Evolutionary conservation across 2,113 vertebrate genomes (phyloP), one percentile per base, ranked within the genome.

Genomic region (Syngnathoides biaculeatus): DNA sequence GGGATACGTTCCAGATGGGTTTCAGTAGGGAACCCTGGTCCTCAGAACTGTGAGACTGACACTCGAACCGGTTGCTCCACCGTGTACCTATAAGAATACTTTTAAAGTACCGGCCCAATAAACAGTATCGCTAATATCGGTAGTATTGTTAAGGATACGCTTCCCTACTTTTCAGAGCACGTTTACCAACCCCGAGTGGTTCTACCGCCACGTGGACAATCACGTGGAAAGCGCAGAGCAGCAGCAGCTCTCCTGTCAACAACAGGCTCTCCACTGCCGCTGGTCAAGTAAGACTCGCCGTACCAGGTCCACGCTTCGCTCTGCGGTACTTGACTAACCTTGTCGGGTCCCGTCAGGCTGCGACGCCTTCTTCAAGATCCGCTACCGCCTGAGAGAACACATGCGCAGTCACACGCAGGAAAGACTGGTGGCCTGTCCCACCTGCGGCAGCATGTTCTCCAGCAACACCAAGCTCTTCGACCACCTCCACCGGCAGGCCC

Each of bases 151-250:
- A 35, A 35, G 1, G 30, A 35, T 35, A 35, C 30, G 4, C 30
- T 1, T 35, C 30, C 30, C 30, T 35, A 35, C 6, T 35, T 35
- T 35, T 35, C 30, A 35, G 92, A 92, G 93, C 81, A 88, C 89
- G 8, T 90, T 94, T 75, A 91, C 90, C 75, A 94, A 92, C 45
- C 88, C 92, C 0, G 88, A 90, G 80, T 94, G 92, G 90, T 94
- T 94, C 86, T 92, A 93, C 74, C 85, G 92, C 13, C 88, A 91
- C 66, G 91, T 92, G 76, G 89, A 90, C 86, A 90, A 91, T 84
- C 90, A 89, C 13, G 88, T 89, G 15, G 88, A 88, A 78, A 91
- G 88, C 76, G 82, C 87, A 0, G 90, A 94, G 69, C 82, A 85
- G 62, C 79, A 93, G 72, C 76, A 84, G 5, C 77, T 93, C 24